Conservation (phyloP, 1,140 invertebrate species). For the Monochamus saltuarius region DNA sequence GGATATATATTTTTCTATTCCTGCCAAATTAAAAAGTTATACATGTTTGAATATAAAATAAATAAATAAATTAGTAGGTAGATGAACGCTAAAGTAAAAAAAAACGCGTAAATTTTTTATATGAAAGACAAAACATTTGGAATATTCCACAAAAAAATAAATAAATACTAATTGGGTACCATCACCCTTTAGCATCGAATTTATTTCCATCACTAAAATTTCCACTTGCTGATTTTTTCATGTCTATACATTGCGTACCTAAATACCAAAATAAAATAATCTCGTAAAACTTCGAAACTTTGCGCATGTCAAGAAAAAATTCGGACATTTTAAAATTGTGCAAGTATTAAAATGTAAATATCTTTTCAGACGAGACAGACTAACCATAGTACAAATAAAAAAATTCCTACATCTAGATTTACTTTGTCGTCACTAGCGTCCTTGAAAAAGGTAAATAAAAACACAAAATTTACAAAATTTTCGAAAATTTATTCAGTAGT, state of each 20-base stretch:
- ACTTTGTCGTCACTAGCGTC: slow-evolving; percentile 15
- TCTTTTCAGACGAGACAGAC: neutral
- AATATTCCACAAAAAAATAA: no score
- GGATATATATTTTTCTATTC: no score
- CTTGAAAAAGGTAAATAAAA: slow-evolving; percentile 36
- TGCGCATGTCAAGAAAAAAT: slow-evolving; percentile 4
- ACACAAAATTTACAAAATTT: slow-evolving; percentile 27
- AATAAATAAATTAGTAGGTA: no score
- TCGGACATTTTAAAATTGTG: slow-evolving; percentile 3
- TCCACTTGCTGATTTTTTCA: neutral
- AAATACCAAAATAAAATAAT: slow-evolving; percentile 8
- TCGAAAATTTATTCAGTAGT: slow-evolving; percentile 20
- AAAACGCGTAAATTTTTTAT: no score
- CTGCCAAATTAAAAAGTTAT: no score
- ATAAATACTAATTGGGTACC: no score
- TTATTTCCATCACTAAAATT: no score
- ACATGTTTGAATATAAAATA: no score
- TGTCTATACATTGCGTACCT: neutral
- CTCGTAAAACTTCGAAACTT: neutral
- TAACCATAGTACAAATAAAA: neutral
- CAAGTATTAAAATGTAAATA: neutral
- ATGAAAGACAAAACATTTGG: no score
- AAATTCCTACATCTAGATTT: neutral
- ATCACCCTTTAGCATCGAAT: no score
- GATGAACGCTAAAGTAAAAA: no score